Evolutionary conservation across 2,888 invertebrate genomes (phyloP), one percentile per base, ranked within the genome.

Genomic region (Flexamia atlantica): DNA sequence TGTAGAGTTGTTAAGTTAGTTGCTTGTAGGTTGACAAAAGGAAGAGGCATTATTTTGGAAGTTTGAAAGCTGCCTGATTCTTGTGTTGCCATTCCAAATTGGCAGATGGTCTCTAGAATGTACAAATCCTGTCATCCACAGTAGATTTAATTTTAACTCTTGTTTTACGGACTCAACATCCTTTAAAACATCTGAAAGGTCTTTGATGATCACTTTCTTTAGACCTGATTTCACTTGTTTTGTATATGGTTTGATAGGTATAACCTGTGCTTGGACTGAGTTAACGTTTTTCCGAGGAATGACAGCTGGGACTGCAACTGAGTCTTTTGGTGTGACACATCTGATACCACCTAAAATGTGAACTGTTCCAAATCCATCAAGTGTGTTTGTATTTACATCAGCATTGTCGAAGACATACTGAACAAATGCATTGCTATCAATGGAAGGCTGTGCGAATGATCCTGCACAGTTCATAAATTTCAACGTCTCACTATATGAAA

Each of bases 61-160:
- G 32, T 70, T 30, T 70, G 30, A 30, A 64, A 64, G 68, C 3
- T 40, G 20, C 40, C 40, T 7, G 70, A 70, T 70, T 70, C 30
- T 30, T 28, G 28, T 14, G 32, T 70, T 70, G 70, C 70, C 70
- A 70, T 70, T 70, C 70, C 70, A 70, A 30, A 3, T 30, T 30
- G 70, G 30, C 70, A 30, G n/a, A 30, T 30, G 2, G 1, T 2
- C 32, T 70, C 30, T 14, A 30, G 28, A 30, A 70, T 70, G 3
- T 5, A 3, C 70, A 17, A 30, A 28, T 1, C 32, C 20, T 5
- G 70, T 14, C 28, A 30, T 30, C 70, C 70, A 70, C 3, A 70
- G 70, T 14, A 70, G 32, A 70, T 70, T 32, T 30, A 70, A 14
- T 28, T 14, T 30, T 30, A 30, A 17, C 4, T 30, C 70, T 28